Percentiles rank a stretch among this genome's conserved stretches.
Evolutionary conservation across 2,113 vertebrate species (phyloP).

Genomic region (Sorex araneus): DNA sequence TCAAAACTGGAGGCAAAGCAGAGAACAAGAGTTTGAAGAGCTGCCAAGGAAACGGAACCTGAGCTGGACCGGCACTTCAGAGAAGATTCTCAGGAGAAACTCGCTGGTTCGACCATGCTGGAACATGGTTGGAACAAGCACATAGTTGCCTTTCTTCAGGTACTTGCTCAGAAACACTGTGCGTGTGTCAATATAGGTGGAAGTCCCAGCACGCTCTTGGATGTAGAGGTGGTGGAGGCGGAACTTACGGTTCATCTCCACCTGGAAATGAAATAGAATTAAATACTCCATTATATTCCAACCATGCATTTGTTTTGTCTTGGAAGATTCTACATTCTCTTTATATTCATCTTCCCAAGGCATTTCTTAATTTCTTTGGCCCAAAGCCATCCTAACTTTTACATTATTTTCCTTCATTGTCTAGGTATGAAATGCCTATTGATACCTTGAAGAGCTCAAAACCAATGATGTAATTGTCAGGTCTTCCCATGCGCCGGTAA

Average conservation of each 20-base stretch:
- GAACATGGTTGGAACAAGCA: constrained; percentile 95
- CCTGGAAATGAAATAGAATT: constrained; percentile 87
- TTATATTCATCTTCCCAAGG: constrained; percentile 3
- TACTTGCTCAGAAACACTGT: constrained; percentile 91
- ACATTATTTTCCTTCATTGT: not conserved
- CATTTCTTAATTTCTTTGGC: not conserved
- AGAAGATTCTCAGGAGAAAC: constrained; percentile 94
- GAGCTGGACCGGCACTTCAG: constrained; percentile 92
- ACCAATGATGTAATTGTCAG: constrained; percentile 93
- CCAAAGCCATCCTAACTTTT: not conserved
- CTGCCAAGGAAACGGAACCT: constrained; percentile 86
- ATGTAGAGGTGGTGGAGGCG: constrained; percentile 94
- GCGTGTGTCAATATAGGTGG: constrained; percentile 93
- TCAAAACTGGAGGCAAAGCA: not conserved
- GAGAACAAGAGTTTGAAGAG: not conserved
- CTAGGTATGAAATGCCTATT: not conserved
- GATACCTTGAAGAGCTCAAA: constrained; percentile 94
- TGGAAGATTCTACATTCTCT: constrained; percentile 9
- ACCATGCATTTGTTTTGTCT: not conserved
- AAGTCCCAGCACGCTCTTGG: constrained; percentile 90
- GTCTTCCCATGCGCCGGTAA: constrained; percentile 91
- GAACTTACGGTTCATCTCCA: constrained; percentile 95
- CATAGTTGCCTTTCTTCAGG: constrained; percentile 92
- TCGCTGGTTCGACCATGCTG: constrained; percentile 86
- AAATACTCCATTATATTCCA: not conserved